Conservation (phyloP, 53 echinoderm and acorn worm genomes). For the Crossaster papposus region DNA sequence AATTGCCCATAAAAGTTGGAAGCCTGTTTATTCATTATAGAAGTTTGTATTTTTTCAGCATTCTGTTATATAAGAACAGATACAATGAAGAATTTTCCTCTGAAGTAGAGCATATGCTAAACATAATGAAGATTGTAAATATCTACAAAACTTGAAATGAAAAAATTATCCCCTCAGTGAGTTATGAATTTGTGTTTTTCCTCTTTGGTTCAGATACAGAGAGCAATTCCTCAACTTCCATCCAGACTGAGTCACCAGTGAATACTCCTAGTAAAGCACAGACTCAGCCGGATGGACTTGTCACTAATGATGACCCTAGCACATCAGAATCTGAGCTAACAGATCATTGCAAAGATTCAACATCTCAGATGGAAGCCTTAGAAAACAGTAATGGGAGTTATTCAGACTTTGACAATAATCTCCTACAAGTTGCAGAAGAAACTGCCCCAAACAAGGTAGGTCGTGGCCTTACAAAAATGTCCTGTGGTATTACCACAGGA, state of each 20-base stretch:
- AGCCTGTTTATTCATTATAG: no score
- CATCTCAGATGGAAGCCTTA: background rate
- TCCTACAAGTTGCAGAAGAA: background rate
- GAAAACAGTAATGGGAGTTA: background rate
- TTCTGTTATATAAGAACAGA: no score
- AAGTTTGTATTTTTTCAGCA: no score
- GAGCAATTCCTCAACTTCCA: background rate
- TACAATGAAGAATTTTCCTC: no score
- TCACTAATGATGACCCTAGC: background rate
- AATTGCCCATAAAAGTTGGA: no score
- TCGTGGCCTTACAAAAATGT: no score
- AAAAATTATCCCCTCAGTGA: no score
- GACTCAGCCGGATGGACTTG: background rate
- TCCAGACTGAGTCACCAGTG: background rate
- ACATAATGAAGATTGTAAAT: no score
- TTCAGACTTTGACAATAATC: slow-evolving; percentile 8
- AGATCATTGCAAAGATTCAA: background rate
- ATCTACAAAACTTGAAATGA: no score
- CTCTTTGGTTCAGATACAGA: background rate
- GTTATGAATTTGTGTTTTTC: background rate
- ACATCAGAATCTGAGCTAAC: background rate
- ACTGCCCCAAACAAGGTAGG: background rate
- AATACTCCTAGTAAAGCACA: background rate
- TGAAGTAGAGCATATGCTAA: no score
- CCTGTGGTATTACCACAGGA: no score